Percentiles rank a stretch among this genome's conserved stretches.
These are phyloP conservation scores for Drosophila siamana DNA, from an alignment of 2,888 invertebrate genomes.

Conservation along the genomic window DNA sequence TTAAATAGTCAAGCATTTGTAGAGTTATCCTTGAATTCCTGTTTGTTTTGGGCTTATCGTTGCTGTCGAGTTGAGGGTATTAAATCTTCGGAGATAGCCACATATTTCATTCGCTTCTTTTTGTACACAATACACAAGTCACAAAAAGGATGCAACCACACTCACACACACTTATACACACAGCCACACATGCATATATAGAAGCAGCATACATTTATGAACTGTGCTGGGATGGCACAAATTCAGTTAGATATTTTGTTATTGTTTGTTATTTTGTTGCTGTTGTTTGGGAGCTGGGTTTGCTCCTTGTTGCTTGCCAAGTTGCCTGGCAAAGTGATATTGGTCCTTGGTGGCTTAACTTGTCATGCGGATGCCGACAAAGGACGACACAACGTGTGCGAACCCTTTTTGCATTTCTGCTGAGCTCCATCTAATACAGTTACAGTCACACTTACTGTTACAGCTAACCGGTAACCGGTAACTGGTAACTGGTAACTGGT, in stretches of 20 bases:
- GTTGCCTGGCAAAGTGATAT: slow-evolving; percentile 65
- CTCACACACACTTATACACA: slow-evolving; percentile 5
- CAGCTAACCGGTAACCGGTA: neutral
- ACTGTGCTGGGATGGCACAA: slow-evolving; percentile 29
- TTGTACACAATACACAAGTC: slow-evolving; percentile 9
- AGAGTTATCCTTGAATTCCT: neutral
- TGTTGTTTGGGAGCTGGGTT: neutral
- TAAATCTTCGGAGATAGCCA: slow-evolving; percentile 13
- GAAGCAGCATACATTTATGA: slow-evolving; percentile 29
- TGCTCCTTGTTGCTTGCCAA: slow-evolving; percentile 24
- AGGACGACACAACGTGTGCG: slow-evolving; percentile 32
- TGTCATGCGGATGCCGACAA: slow-evolving; percentile 65
- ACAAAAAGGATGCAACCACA: slow-evolving; percentile 33
- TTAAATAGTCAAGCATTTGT: neutral
- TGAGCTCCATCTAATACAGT: slow-evolving; percentile 39
- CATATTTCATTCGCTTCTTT: slow-evolving; percentile 1
- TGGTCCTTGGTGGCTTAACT: slow-evolving; percentile 76
- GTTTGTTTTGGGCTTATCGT: slow-evolving; percentile 8
- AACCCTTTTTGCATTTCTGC: slow-evolving; percentile 56
- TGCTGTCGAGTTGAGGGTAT: slow-evolving; percentile 25
- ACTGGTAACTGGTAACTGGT: neutral
- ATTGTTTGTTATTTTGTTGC: slow-evolving; percentile 5
- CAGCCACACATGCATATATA: slow-evolving; percentile 1
- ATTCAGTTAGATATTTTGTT: slow-evolving; percentile 45
- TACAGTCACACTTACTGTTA: slow-evolving; percentile 11